Base-by-base conservation (phyloP, 1,140 invertebrate species). In the Scaptomyza montana region DNA sequence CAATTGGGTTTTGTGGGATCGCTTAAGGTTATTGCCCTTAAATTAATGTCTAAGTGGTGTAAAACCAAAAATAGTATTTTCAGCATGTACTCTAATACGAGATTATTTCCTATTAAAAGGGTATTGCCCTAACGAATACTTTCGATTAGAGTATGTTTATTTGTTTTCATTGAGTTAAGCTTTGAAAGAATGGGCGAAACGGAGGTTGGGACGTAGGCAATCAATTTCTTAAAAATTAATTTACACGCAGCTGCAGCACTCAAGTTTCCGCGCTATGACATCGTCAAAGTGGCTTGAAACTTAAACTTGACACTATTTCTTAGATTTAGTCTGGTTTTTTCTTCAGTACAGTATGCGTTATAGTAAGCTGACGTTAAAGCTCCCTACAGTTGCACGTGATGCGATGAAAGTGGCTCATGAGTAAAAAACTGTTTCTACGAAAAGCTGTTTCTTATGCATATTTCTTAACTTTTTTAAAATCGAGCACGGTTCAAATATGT, bases 211-310 rank as follows among this genome's bases (percentile, higher is more conserved):
- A 51, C 3, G 28, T 67, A 30, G 3, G 30, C 9, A 9, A 36
- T 78, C 49, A 78, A 78, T 87, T 87, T 43, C 12, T n/a, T n/a
- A 41, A 41, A 65, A 87, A 78, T 74, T 74, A 81, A 86, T 87
- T 87, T 62, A 61, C 78, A 69, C 70, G 74, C 71, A 78, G 81
- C 39, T 68, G 60, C 84, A 78, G 51, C 36, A 16, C 39, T 19
- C 8, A n/a, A 33, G 68, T 59, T 69, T 74, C 70, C 65, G 59
- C 45, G 45, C 59, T 74, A 41, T 84, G 80, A 84, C 80, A 80
- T 85, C 53, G 59, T 28, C 9, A 5, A 9, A 25, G 30, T 28
- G 28, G 30, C 9, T 3, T 5, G 5, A 49, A 61, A 61, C 59
- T 61, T 46, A 45, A 61, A 61, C 45, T 59, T 59, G 60, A 28